Evolutionary conservation across 1,140 invertebrate genomes (phyloP).

Genomic region (Linepithema humile): DNA sequence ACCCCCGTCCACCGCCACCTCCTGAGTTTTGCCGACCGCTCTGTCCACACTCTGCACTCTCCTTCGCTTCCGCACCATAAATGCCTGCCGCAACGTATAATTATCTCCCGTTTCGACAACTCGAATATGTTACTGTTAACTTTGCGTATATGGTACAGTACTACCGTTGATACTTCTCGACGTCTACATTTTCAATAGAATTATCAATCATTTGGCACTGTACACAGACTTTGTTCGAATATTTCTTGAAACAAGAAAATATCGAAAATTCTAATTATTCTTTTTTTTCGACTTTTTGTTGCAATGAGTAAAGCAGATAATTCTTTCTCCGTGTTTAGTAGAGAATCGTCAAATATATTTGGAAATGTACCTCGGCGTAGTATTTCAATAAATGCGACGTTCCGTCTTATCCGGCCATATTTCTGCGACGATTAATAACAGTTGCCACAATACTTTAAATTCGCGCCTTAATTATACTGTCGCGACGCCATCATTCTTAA

Average conservation of each 20-base stretch:
- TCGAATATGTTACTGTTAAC: slow-evolving; percentile 35
- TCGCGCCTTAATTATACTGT: slow-evolving; percentile 10
- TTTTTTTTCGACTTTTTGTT: not conserved
- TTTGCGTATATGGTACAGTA: not conserved
- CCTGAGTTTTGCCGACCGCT: slow-evolving; percentile 66
- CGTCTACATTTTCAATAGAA: not conserved
- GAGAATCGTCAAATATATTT: not conserved
- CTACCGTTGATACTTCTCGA: not conserved
- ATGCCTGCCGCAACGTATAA: slow-evolving; percentile 45
- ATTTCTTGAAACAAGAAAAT: not conserved
- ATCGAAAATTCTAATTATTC: not conserved
- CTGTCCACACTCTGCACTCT: slow-evolving; percentile 51
- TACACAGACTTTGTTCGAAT: not conserved
- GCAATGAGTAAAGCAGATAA: not conserved
- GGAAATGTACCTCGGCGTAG: not conserved
- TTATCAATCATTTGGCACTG: not conserved
- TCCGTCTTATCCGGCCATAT: not conserved
- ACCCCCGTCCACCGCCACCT: slow-evolving; percentile 11
- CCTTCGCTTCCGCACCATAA: slow-evolving; percentile 69
- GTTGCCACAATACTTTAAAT: slow-evolving; percentile 3
- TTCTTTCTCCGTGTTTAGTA: not conserved
- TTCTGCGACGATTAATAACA: slow-evolving; percentile 4
- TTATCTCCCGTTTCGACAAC: slow-evolving; percentile 33
- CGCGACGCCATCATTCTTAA: not conserved
- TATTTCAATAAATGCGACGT: slow-evolving; percentile 3